A percentile compares a stretch with the other conserved stretches of the same genome.
Conservation (phyloP, 2,888 invertebrate species). For the Auanema freiburgensis region DNA sequence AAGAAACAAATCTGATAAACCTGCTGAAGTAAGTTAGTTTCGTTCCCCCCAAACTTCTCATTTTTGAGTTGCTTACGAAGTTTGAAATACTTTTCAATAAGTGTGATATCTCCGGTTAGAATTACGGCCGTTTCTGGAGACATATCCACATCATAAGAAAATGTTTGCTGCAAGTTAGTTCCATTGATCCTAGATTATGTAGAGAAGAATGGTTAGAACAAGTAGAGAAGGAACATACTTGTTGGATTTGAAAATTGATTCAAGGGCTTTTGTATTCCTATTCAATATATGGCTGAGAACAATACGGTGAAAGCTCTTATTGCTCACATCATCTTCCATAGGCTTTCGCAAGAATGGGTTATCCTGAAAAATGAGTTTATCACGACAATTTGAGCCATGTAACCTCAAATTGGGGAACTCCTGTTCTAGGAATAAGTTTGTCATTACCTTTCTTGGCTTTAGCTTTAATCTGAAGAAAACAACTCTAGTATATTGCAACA, state of each 20-base stretch:
- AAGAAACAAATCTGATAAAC: constrained; percentile 16
- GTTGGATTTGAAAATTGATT: constrained; percentile 31
- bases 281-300: constrained; percentile 31
- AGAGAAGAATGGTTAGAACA: no score
- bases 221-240: constrained; percentile 11
- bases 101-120: constrained; percentile 24
- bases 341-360: constrained; percentile 26
- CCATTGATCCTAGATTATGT: no score
- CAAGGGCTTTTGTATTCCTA: constrained; percentile 32
- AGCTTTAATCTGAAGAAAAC: no score
- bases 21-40: constrained; percentile 40
- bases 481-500: no score
- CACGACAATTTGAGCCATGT: neutral
- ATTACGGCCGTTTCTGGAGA: constrained; percentile 21
- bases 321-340: constrained; percentile 28
- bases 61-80: constrained; percentile 22
- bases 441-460: constrained; percentile 44
- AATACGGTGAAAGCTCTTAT: constrained; percentile 26
- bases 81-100: constrained; percentile 35
- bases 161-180: constrained; percentile 3
- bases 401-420: constrained; percentile 21
- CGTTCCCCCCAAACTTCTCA: constrained; percentile 15
- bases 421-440: constrained; percentile 28
- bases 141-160: constrained; percentile 21
- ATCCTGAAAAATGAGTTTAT: constrained; percentile 12